Base-by-base conservation (phyloP, 2,797 vertebrate genomes). In the Tenualosa thibaudeaui region DNA sequence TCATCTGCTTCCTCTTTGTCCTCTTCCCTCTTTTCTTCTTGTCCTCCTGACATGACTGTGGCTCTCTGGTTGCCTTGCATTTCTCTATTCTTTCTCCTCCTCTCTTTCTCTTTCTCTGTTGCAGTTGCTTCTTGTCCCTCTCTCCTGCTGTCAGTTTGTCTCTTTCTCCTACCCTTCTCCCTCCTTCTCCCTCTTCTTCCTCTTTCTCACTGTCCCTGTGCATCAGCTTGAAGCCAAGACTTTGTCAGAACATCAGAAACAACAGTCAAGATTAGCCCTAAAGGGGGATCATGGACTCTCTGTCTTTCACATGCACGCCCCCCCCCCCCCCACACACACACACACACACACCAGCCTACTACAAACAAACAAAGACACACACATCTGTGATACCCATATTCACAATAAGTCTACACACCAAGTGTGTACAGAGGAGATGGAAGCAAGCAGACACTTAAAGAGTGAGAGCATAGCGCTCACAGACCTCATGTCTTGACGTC, bases 1-100 rank as follows among this genome's bases (percentile, higher is more conserved):
- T 40, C 26, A 37, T 17, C 26, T 43, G 26, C 26, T 40, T 71
- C 12, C 37, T 37, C 6, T 22, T 17, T n/a, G 4, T 37, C 65
- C 15, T 75, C 15, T 43, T 17, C 71, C 22, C 37, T 40, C 19
- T 6, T 78, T 40, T 9, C 15, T 8, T 46, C 17, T 8, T 24
- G 7, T 62, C 54, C 26, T 71, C 68, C 40, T 68, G 62, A 10
- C 40, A 2, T 78, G 15, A 19, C 71, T 78, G 71, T 17, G 71
- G 3, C 31, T 31, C 65, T 9, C 65, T 71, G 26, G 40, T 31
- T 71, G 71, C 40, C 71, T 78, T 78, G 71, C 19, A 2, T 71
- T 7, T 24, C 22, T 46, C 37, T 43, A 12, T 78, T 37, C 15
- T 89, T 87, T 90, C 85, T 75, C 12, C 17, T 0, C 22, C 10